Percentiles rank a stretch among this genome's conserved stretches.
phyloP scores from a whole-genome alignment of 1,140 invertebrate species.

The Hypsibius dujardini region DNA sequence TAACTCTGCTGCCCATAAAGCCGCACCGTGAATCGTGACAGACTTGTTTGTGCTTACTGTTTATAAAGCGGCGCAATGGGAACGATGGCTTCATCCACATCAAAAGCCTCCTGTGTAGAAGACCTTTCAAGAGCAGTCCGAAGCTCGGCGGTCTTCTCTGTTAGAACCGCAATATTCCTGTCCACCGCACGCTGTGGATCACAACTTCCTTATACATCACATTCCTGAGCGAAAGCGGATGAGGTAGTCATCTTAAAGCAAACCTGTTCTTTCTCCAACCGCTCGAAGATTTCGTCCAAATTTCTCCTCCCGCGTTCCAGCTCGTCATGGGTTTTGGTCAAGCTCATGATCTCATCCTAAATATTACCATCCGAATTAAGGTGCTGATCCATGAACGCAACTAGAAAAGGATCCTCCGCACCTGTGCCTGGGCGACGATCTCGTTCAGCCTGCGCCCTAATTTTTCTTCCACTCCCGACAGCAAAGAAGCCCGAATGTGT shows the following conservation, averaged over 20 bases:
- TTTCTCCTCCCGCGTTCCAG: slow-evolving; percentile 63
- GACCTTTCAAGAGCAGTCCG: slow-evolving; percentile 58
- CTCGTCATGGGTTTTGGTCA: slow-evolving; percentile 70
- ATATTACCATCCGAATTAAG: not conserved
- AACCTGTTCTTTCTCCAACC: slow-evolving; percentile 63
- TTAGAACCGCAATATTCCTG: slow-evolving; percentile 59
- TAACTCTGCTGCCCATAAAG: not conserved
- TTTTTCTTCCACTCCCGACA: slow-evolving; percentile 88
- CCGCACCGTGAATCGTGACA: too few species aligned
- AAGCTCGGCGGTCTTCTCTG: slow-evolving; percentile 68
- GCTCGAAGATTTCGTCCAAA: slow-evolving; percentile 59
- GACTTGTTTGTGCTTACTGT: slow-evolving; percentile 40
- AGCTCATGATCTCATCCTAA: slow-evolving; percentile 72
- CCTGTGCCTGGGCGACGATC: slow-evolving; percentile 57
- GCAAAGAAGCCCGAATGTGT: slow-evolving; percentile 74
- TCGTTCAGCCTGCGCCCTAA: slow-evolving; percentile 65
- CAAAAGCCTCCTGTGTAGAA: slow-evolving; percentile 51
- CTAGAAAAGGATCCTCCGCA: slow-evolving; percentile 21
- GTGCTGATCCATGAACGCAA: slow-evolving; percentile 11
- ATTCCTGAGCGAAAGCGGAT: slow-evolving; percentile 22
- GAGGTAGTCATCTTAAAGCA: slow-evolving; percentile 22
- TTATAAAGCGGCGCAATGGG: slow-evolving; percentile 88
- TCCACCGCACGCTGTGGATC: slow-evolving; percentile 47
- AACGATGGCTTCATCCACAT: slow-evolving; percentile 88
- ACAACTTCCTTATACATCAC: slow-evolving; percentile 4